Evolutionary conservation across 2,797 vertebrate species (phyloP).

Genomic region (Diplodus puntazzo): DNA sequence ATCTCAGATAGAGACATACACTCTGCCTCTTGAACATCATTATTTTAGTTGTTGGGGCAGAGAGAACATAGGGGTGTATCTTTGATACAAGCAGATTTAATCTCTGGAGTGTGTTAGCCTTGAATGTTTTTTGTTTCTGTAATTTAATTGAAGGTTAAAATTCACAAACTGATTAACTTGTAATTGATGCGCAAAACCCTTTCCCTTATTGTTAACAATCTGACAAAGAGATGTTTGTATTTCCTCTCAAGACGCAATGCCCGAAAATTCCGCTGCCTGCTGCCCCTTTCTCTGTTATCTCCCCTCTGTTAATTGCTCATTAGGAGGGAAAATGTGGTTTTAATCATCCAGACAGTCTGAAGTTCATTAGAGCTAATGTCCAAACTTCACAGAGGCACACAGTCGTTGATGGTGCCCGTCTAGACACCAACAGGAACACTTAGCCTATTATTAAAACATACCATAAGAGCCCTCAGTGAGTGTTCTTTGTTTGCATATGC

Average conservation of each 20-base stretch:
- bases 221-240: constrained; percentile 43
- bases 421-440: constrained; percentile 45
- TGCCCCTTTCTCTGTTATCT: constrained; percentile 58
- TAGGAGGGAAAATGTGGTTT: constrained; percentile 73
- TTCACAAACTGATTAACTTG: constrained; percentile 34
- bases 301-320: constrained; percentile 74
- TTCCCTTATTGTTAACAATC: constrained; percentile 34
- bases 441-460: constrained; percentile 51
- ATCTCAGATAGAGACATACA: constrained; percentile 22
- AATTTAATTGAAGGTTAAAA: constrained; percentile 24
- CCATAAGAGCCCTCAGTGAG: constrained; percentile 36
- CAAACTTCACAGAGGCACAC: constrained; percentile 52
- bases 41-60: constrained; percentile 16
- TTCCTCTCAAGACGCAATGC: constrained; percentile 26
- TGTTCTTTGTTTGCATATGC: constrained; percentile 44
- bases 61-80: background rate
- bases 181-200: constrained; percentile 26
- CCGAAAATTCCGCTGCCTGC: constrained; percentile 33
- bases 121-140: constrained; percentile 4
- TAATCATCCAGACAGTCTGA: constrained; percentile 71
- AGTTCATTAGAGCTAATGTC: constrained; percentile 76
- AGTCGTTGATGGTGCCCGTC: constrained; percentile 43
- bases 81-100: constrained; percentile 28
- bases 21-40: constrained; percentile 23
- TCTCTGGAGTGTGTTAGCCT: constrained; percentile 11